A percentile compares a stretch with the other conserved stretches of the same genome.
phyloP scores from a whole-genome alignment of 2,797 vertebrate genomes.

The Muraenolepis orangiensis region DNA sequence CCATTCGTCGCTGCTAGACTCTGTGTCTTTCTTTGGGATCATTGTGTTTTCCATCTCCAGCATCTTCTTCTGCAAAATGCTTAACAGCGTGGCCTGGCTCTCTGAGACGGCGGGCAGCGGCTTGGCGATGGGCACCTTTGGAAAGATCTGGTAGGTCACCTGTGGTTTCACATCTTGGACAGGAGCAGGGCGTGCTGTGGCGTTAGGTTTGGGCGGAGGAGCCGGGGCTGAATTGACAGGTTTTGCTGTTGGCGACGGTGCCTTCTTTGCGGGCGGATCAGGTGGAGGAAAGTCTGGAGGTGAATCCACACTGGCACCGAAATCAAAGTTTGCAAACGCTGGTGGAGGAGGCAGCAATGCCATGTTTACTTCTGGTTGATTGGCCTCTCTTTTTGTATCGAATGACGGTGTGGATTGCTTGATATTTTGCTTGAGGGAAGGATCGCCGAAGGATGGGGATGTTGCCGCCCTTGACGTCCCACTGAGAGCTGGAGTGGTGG shows the following conservation, averaged over 20 bases:
- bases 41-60: conserved; percentile 77
- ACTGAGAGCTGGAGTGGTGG: conserved; percentile 16
- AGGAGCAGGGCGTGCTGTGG: conserved; percentile 28
- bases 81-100: conserved; percentile 72
- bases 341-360: conserved; percentile 74
- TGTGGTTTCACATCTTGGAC: conserved; percentile 43
- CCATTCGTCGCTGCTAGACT: conserved; percentile 71
- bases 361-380: conserved; percentile 35
- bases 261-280: conserved; percentile 51
- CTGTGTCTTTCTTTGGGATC: conserved; percentile 36
- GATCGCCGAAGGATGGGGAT: conserved; percentile 17
- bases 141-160: conserved; percentile 32
- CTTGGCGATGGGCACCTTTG: conserved; percentile 33
- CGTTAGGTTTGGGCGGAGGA: conserved; percentile 31
- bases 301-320: conserved; percentile 38
- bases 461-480: conserved; percentile 6
- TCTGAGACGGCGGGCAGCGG: conserved; percentile 38
- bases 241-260: not conserved
- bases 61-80: conserved; percentile 81
- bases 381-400: conserved; percentile 19
- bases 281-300: conserved; percentile 59
- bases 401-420: conserved; percentile 11
- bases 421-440: conserved; percentile 19
- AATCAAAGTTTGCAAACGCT: conserved; percentile 69
- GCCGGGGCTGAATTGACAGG: conserved; percentile 7